A percentile compares a stretch with the other conserved stretches of the same genome.
These are phyloP conservation scores for Pterois miles DNA, from an alignment of 2,797 vertebrate species.

Conservation along the genomic window DNA sequence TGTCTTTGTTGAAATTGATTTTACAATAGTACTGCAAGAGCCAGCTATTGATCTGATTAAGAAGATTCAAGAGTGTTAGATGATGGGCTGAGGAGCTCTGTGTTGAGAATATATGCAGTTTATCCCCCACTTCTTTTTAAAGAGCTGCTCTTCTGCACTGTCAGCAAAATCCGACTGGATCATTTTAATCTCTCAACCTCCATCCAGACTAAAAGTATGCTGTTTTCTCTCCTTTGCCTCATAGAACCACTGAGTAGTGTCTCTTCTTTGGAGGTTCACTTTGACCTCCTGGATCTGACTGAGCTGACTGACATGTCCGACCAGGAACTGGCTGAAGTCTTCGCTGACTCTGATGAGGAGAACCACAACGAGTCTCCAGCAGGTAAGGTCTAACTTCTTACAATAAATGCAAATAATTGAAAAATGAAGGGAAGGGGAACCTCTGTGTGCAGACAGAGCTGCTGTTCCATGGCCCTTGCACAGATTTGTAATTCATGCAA, in stretches of 20 bases:
- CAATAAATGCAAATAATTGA: neutral
- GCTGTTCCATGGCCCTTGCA: neutral
- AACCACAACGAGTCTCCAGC: constrained; percentile 87
- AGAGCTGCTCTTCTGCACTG: neutral
- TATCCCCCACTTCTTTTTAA: constrained; percentile 12
- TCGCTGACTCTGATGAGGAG: constrained; percentile 95
- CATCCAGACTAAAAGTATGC: constrained; percentile 1
- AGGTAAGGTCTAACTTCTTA: constrained; percentile 78
- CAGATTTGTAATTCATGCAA: neutral
- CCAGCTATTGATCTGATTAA: constrained; percentile 41
- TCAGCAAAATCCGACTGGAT: neutral
- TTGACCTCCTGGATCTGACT: constrained; percentile 96
- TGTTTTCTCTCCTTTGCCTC: constrained; percentile 15
- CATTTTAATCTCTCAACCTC: constrained; percentile 1
- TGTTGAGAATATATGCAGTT: constrained; percentile 19
- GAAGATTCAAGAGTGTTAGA: constrained; percentile 6
- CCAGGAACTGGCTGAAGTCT: constrained; percentile 96
- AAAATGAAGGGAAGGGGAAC: neutral
- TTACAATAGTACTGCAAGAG: constrained; percentile 13
- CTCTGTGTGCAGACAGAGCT: neutral
- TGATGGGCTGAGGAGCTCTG: neutral
- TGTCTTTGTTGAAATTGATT: constrained; percentile 16
- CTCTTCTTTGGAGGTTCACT: constrained; percentile 97
- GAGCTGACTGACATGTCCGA: constrained; percentile 98
- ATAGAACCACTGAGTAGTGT: constrained; percentile 97